A percentile compares a stretch with the other conserved stretches of the same genome.
Evolutionary conservation across 2,113 vertebrate species (phyloP).

Genomic region (Charina bottae): DNA sequence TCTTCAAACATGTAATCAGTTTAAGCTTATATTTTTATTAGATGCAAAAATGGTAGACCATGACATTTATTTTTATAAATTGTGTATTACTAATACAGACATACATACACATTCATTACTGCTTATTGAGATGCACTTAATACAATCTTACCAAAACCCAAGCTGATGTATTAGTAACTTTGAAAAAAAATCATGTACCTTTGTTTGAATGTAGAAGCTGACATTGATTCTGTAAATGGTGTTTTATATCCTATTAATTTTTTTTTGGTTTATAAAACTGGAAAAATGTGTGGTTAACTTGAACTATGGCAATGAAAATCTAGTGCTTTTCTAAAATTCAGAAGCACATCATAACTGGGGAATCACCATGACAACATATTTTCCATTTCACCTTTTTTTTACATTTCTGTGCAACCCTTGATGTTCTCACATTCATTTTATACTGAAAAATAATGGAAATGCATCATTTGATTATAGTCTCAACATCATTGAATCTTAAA

Average conservation of each 20-base stretch:
- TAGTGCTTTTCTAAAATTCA: slow-evolving; percentile 43
- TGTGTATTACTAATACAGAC: slow-evolving; percentile 8
- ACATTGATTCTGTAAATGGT: not conserved
- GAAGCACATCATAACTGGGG: slow-evolving; percentile 58
- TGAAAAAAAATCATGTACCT: not conserved
- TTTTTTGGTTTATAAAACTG: slow-evolving; percentile 16
- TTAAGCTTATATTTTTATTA: slow-evolving; percentile 23
- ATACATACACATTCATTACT: slow-evolving; percentile 13
- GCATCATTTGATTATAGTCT: slow-evolving; percentile 13
- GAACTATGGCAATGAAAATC: slow-evolving; percentile 36
- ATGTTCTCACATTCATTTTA: slow-evolving; percentile 29
- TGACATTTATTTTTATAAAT: not conserved
- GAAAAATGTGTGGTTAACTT: not conserved
- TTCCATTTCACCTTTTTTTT: slow-evolving; percentile 36
- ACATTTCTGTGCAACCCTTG: slow-evolving; percentile 30
- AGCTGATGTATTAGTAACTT: not conserved
- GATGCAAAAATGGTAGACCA: not conserved
- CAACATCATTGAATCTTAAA: not conserved
- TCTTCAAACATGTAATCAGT: not conserved
- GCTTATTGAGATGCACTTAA: slow-evolving; percentile 12
- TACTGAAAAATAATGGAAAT: slow-evolving; percentile 4
- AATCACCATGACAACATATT: slow-evolving; percentile 70
- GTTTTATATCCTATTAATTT: slow-evolving; percentile 20
- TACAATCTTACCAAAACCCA: not conserved
- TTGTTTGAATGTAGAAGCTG: slow-evolving; percentile 13